Base-by-base conservation (phyloP, 2,113 vertebrate species). In the Raja brachyura region DNA sequence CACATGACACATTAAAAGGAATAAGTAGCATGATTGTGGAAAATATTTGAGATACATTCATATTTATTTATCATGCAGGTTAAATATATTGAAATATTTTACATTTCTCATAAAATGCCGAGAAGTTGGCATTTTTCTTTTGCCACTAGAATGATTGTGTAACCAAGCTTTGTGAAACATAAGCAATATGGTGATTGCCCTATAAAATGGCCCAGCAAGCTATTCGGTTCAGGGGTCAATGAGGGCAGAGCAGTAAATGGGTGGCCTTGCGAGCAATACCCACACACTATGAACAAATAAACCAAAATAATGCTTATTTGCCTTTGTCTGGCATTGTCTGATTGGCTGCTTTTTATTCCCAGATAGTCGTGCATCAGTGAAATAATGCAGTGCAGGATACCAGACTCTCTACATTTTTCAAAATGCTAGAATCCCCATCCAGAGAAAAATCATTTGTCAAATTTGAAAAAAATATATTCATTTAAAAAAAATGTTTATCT, bases 281-380 rank as follows among this genome's bases (percentile, higher is more conserved):
- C 9, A 66, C 9, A n/a, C 14, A 8, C 63, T 66, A 68, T 14
- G 10, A 68, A 68, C 10, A 16, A 68, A 68, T 68, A 16, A 9
- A 68, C 1, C 1, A 68, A 68, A 66, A 90, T 59, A 90, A 68
- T 90, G 63, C 63, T 90, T 90, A 70, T 70, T 68, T 63, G 70
- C 66, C 88, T 70, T 90, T 90, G 31, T 70, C 63, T 90, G 88
- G 63, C 88, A 33, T 48, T 39, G 88, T 70, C 63, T 90, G 88
- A 90, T n/a, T 70, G 63, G 8, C 31, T 61, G 85, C 13, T 90
- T 90, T 90, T 9, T 25, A 31, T 70, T 68, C 63, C 86, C 66
- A 70, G 63, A 39, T 63, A 22, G 85, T n/a, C 18, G 22, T 31
- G 61, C 85, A 90, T 63, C 25, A 61, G 3, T 56, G 16, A 66